Percentiles rank a stretch among this genome's conserved stretches.
Evolutionary conservation across 2,113 vertebrate genomes (phyloP).

Genomic region (Alosa alosa): DNA sequence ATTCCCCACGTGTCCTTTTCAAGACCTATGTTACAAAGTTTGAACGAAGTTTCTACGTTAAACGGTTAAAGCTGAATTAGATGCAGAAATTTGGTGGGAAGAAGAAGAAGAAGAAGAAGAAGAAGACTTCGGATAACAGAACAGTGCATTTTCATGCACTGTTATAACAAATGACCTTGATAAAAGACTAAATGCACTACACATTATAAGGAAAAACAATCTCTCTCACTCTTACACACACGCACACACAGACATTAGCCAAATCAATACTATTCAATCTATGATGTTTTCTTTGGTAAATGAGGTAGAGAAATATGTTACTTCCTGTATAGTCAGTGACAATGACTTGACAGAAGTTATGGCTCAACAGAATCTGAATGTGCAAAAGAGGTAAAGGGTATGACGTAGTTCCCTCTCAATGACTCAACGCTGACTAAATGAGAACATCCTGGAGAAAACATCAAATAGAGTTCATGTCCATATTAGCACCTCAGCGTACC

Average conservation of each 20-base stretch:
- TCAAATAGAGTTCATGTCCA: background rate
- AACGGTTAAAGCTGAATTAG: too few relatives aligned
- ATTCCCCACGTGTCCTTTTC: too few relatives aligned
- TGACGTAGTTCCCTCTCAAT: background rate
- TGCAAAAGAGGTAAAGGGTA: background rate
- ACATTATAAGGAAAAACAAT: background rate
- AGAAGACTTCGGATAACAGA: too few relatives aligned
- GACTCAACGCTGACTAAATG: background rate
- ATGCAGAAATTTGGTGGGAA: too few relatives aligned
- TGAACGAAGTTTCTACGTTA: too few relatives aligned
- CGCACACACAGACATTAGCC: background rate
- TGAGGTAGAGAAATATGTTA: background rate
- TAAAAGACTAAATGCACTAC: background rate
- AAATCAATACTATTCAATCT: background rate
- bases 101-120: too few relatives aligned
- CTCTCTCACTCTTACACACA: background rate
- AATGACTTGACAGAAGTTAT: background rate
- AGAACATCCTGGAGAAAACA: background rate
- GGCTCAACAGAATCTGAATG: background rate
- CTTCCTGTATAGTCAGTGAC: too few relatives aligned
- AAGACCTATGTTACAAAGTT: too few relatives aligned
- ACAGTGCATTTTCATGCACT: too few relatives aligned
- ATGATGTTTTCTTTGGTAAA: background rate
- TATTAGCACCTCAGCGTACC: background rate
- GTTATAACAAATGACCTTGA: background rate